phyloP scores from a whole-genome alignment of 2,113 vertebrate genomes.

The Cephalopholis sonnerati region DNA sequence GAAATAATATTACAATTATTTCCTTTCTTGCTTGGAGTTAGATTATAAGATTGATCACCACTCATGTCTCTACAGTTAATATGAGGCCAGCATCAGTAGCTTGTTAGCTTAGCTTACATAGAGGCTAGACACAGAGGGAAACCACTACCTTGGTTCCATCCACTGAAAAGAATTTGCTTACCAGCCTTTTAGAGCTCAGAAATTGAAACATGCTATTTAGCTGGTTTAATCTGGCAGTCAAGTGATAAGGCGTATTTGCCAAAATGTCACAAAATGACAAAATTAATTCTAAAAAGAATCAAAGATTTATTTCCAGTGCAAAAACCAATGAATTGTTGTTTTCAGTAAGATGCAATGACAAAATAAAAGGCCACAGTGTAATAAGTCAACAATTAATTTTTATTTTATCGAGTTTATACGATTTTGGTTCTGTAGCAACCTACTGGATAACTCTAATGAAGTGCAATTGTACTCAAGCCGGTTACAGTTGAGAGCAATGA shows the following conservation, averaged over 20 bases:
- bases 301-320: not conserved
- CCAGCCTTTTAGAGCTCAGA: not conserved
- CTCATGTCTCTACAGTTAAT: not conserved
- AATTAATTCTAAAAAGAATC: not conserved
- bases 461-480: constrained; percentile 81
- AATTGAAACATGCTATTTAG: no score
- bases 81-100: not conserved
- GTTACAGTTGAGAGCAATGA: constrained; percentile 81
- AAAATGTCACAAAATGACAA: not conserved
- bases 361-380: constrained; percentile 55
- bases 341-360: not conserved
- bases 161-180: not conserved
- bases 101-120: not conserved
- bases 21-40: not conserved
- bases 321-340: not conserved
- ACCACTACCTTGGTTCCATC: no score
- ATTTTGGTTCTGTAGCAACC: constrained; percentile 81
- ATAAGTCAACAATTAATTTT: constrained; percentile 78
- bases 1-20: not conserved
- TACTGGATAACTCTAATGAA: constrained; percentile 76
- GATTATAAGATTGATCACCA: not conserved
- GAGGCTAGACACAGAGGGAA: not conserved
- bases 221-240: no score
- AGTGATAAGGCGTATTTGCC: not conserved
- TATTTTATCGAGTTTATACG: constrained; percentile 73